Conservation (phyloP, 2,888 invertebrate genomes). For the Pseudococcus viburni region DNA sequence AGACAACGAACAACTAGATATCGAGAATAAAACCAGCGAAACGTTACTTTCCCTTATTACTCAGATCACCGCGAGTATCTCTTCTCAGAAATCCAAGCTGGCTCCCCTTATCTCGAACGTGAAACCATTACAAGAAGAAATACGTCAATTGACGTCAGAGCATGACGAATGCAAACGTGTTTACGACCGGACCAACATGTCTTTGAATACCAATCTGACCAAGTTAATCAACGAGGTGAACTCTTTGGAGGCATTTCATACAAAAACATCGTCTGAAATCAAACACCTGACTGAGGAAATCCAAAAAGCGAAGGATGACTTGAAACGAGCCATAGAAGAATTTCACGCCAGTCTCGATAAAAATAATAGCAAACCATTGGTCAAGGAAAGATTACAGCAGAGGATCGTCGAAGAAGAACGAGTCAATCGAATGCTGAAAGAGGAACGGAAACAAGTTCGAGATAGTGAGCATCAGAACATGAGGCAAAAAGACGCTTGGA, state of each 20-base stretch:
- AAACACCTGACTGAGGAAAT: neutral
- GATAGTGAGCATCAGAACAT: neutral
- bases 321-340: constrained; percentile 59
- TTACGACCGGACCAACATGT: constrained; percentile 78
- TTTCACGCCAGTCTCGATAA: constrained; percentile 57
- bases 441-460: constrained; percentile 72
- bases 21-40: constrained; percentile 64
- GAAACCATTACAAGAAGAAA: constrained; percentile 78
- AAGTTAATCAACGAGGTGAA: constrained; percentile 71
- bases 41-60: constrained; percentile 59
- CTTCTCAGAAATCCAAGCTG: constrained; percentile 77
- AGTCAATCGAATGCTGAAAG: constrained; percentile 72
- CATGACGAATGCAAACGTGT: constrained; percentile 80
- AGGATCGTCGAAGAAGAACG: constrained; percentile 78
- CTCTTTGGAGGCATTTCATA: constrained; percentile 55
- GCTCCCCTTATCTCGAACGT: constrained; percentile 74
- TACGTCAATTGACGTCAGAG: constrained; percentile 77
- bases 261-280: neutral
- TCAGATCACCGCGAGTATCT: constrained; percentile 74
- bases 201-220: constrained; percentile 72
- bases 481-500: constrained; percentile 61
- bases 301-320: constrained; percentile 45
- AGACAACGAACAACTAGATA: neutral
- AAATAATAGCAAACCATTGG: constrained; percentile 54
- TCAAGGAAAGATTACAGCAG: constrained; percentile 77